phyloP scores from a whole-genome alignment of 2,797 vertebrate species.

The Platyrinchus mystaceus region DNA sequence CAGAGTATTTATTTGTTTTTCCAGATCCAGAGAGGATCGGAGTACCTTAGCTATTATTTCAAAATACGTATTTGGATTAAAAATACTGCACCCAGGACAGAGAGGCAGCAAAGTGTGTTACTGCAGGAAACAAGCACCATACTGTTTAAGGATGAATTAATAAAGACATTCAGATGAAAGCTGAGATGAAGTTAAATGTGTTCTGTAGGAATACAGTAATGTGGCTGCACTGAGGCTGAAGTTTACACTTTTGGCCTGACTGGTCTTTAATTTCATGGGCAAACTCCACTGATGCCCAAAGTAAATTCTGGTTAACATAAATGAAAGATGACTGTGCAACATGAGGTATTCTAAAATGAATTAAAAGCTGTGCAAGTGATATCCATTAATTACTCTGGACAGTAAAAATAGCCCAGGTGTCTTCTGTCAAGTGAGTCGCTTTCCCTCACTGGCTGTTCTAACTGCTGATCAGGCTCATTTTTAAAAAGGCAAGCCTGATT shows the following conservation, averaged over 20 bases:
- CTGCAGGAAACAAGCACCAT: background rate
- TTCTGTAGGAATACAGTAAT: background rate
- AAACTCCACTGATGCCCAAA: background rate
- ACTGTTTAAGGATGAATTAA: background rate
- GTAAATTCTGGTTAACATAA: background rate
- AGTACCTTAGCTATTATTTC: background rate
- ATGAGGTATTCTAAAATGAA: background rate
- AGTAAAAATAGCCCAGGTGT: conserved; percentile 4
- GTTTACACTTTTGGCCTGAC: background rate
- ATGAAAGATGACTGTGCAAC: background rate
- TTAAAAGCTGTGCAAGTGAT: background rate
- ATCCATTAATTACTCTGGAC: background rate
- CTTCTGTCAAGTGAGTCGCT: background rate
- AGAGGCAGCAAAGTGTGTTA: background rate
- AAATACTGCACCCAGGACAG: background rate
- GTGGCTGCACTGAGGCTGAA: background rate
- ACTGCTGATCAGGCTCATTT: background rate
- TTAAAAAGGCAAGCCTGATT: background rate
- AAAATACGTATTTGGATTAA: background rate
- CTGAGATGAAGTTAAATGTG: background rate
- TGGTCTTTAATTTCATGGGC: background rate
- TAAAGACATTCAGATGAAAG: background rate
- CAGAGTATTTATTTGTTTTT: background rate
- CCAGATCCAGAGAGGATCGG: background rate
- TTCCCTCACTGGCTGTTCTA: background rate